Percentiles rank a stretch among this genome's conserved stretches.
phyloP scores from a whole-genome alignment of 2,797 vertebrate genomes.

The Neosilurus hyrtlii region DNA sequence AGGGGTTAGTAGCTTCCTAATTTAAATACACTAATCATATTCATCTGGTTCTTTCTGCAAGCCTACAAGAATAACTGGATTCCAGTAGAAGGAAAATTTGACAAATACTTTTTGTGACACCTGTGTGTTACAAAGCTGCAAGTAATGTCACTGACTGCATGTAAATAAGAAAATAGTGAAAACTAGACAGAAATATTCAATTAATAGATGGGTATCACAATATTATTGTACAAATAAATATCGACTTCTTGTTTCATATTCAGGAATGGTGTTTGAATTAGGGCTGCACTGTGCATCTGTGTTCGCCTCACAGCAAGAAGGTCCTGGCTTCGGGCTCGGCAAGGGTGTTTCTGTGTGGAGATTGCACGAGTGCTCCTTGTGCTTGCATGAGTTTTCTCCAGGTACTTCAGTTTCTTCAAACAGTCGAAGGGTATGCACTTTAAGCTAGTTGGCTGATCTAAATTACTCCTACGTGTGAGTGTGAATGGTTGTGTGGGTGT shows the following conservation, averaged over 20 bases:
- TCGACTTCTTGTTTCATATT: not conserved
- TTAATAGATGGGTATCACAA: not conserved
- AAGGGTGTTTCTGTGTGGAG: too few species aligned
- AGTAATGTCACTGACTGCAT: not conserved
- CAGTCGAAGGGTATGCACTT: too few species aligned
- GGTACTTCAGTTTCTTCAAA: too few species aligned
- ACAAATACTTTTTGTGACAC: not conserved
- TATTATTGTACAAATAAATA: not conserved
- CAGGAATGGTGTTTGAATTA: not conserved
- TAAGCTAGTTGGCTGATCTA: too few species aligned
- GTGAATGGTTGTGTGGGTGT: too few species aligned
- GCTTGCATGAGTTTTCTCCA: too few species aligned
- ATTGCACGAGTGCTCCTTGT: too few species aligned
- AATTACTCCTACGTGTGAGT: too few species aligned
- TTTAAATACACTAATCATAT: not conserved
- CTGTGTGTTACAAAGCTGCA: not conserved
- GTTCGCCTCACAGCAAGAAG: too few species aligned
- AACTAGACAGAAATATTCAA: not conserved
- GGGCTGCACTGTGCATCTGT: too few species aligned
- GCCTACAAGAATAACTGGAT: not conserved
- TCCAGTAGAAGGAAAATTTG: not conserved
- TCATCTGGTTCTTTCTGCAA: not conserved
- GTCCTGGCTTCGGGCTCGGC: too few species aligned
- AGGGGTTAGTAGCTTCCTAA: not conserved
- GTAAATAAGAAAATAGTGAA: not conserved